phyloP scores from a whole-genome alignment of 2,113 vertebrate genomes.

The Mobula birostris region DNA sequence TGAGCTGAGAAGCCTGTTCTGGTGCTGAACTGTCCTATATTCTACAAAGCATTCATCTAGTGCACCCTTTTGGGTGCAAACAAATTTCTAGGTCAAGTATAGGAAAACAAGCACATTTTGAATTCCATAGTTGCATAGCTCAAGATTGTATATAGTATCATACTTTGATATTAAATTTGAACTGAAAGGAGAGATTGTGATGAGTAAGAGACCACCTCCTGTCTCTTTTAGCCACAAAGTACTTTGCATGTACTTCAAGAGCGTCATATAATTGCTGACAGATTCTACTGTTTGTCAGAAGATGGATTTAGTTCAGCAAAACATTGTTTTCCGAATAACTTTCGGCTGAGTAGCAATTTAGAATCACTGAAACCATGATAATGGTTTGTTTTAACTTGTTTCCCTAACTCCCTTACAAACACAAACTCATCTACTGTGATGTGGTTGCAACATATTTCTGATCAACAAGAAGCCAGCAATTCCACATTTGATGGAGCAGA shows the following conservation, averaged over 20 bases:
- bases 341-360: neutral
- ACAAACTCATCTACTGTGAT: neutral
- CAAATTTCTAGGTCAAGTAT: too few relatives aligned
- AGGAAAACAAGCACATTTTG: too few relatives aligned
- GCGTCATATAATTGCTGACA: neutral
- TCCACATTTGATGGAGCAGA: neutral
- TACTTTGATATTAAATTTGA: too few relatives aligned
- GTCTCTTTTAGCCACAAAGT: neutral
- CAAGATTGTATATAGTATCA: neutral
- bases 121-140: neutral
- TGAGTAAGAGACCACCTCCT: neutral
- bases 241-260: neutral
- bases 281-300: neutral
- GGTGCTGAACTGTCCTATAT: too few relatives aligned
- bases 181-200: neutral
- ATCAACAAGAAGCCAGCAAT: neutral
- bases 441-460: neutral
- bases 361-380: neutral
- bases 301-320: neutral
- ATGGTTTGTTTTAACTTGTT: neutral
- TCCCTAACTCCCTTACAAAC: neutral
- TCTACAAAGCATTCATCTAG: too few relatives aligned
- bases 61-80: too few relatives aligned
- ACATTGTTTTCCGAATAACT: neutral
- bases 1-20: too few relatives aligned